Conservation (phyloP, 2,888 invertebrate genomes). For the Archips xylosteana region DNA sequence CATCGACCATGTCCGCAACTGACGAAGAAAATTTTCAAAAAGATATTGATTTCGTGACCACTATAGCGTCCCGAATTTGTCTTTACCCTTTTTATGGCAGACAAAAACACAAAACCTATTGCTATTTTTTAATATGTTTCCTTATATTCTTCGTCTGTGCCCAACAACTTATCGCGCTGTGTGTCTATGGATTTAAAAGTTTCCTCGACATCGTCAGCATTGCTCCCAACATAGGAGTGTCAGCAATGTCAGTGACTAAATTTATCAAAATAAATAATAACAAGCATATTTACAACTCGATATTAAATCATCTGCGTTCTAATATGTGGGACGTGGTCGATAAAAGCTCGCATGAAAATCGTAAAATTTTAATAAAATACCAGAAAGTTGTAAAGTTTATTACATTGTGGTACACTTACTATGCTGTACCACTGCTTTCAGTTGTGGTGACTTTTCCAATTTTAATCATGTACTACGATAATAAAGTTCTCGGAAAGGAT, state of each 20-base stretch:
- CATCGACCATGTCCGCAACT: constrained; percentile 23
- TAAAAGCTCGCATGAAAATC: constrained; percentile 53
- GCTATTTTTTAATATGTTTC: constrained; percentile 53
- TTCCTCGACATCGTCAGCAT: constrained; percentile 69
- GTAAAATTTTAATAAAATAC: constrained; percentile 57
- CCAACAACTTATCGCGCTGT: constrained; percentile 62
- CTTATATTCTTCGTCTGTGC: constrained; percentile 57
- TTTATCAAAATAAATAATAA: constrained; percentile 61
- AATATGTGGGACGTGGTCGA: constrained; percentile 62
- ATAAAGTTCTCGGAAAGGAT: constrained; percentile 55
- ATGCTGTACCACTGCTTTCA: constrained; percentile 56
- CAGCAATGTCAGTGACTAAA: constrained; percentile 65
- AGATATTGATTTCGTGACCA: constrained; percentile 61
- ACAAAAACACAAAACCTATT: constrained; percentile 51
- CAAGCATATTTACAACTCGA: constrained; percentile 57
- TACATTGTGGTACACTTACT: constrained; percentile 62
- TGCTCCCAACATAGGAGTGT: constrained; percentile 71
- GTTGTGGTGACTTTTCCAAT: constrained; percentile 67
- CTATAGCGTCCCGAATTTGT: constrained; percentile 61
- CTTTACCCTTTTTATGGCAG: constrained; percentile 64
- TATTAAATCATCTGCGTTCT: constrained; percentile 61
- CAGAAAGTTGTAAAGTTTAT: constrained; percentile 54
- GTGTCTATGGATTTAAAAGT: constrained; percentile 57
- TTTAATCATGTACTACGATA: constrained; percentile 67
- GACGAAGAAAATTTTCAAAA: constrained; percentile 54